A percentile compares a stretch with the other conserved stretches of the same genome.
phyloP scores from a whole-genome alignment of 2,888 invertebrate genomes.

The Teinopalpus imperialis region DNA sequence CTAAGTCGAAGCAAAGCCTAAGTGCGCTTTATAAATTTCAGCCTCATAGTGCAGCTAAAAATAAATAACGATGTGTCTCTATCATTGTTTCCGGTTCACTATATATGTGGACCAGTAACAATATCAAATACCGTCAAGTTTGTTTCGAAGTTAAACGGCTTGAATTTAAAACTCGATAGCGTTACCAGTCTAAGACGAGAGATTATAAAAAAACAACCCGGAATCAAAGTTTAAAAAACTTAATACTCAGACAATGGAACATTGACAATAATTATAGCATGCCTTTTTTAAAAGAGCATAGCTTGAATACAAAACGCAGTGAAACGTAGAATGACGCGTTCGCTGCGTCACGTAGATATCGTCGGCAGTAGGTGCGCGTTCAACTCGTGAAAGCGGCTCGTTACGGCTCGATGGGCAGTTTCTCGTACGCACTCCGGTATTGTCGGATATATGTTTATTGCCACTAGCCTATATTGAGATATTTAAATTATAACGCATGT shows the following conservation, averaged over 20 bases:
- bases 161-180: no score
- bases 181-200: no score
- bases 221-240: no score
- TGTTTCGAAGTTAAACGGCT: no score
- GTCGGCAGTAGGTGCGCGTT: slow-evolving; percentile 35
- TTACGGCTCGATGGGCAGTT: slow-evolving; percentile 70
- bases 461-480: neutral
- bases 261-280: slow-evolving; percentile 8
- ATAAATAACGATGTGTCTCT: no score
- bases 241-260: slow-evolving; percentile 2
- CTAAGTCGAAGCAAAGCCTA: no score
- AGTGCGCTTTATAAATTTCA: no score
- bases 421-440: slow-evolving; percentile 44
- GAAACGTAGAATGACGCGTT: slow-evolving; percentile 64
- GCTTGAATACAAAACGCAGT: slow-evolving; percentile 37
- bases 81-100: no score
- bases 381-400: slow-evolving; percentile 65
- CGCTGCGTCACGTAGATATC: slow-evolving; percentile 45
- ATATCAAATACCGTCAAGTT: no score
- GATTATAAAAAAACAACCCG: no score
- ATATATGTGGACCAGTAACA: no score
- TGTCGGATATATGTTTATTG: slow-evolving; percentile 26
- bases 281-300: slow-evolving; percentile 22
- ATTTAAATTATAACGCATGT: neutral
- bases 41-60: no score